phyloP scores from a whole-genome alignment of 2,113 vertebrate species.

The Nerophis ophidion region DNA sequence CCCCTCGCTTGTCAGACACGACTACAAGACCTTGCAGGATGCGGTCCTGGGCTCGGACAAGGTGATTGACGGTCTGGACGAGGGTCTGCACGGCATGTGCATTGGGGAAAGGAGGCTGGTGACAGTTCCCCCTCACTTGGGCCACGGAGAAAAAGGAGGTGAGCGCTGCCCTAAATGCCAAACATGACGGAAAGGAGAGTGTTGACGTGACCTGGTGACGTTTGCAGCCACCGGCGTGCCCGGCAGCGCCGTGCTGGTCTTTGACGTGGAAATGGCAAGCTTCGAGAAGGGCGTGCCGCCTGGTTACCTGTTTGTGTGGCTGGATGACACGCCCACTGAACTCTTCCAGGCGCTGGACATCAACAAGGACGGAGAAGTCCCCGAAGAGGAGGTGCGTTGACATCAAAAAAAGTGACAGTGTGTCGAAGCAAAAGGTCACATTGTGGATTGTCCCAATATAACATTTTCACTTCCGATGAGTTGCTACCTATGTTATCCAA shows the following conservation, averaged over 20 bases:
- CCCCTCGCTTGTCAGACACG: constrained; percentile 61
- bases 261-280: constrained; percentile 85
- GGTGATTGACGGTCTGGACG: constrained; percentile 88
- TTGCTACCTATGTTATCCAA: too few relatives aligned
- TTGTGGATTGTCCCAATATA: too few relatives aligned
- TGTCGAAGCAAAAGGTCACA: too few relatives aligned
- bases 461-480: too few relatives aligned
- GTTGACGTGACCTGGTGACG: neutral
- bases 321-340: constrained; percentile 70
- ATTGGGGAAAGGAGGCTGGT: constrained; percentile 80
- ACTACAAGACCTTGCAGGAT: constrained; percentile 76
- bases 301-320: constrained; percentile 94
- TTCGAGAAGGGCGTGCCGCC: constrained; percentile 84
- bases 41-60: constrained; percentile 81
- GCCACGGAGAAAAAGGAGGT: constrained; percentile 90
- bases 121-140: constrained; percentile 86
- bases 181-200: neutral
- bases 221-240: constrained; percentile 82
- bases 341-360: constrained; percentile 82
- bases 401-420: too few relatives aligned
- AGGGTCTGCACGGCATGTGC: constrained; percentile 85
- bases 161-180: constrained; percentile 25
- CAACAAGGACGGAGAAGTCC: constrained; percentile 80
- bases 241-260: constrained; percentile 85
- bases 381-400: constrained; percentile 76